phyloP scores from a whole-genome alignment of 2,113 vertebrate species.

The Chinchilla lanigera region DNA sequence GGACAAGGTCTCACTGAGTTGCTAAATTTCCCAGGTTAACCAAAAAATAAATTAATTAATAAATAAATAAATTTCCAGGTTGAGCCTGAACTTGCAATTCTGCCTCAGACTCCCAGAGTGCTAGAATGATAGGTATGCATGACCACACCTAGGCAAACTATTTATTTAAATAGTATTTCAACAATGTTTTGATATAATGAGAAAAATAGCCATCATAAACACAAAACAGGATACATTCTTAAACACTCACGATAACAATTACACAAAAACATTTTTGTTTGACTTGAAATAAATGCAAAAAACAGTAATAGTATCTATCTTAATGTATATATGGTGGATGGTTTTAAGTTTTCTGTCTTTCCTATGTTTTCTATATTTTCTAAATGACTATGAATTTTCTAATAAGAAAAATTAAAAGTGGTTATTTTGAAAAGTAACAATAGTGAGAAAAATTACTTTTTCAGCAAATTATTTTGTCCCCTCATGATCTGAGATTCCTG shows the following conservation, averaged over 20 bases:
- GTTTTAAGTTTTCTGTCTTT: neutral
- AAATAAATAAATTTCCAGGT: too few species aligned
- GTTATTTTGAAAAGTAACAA: neutral
- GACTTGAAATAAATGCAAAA: constrained; percentile 25
- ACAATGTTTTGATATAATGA: neutral
- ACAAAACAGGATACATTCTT: neutral
- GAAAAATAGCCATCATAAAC: neutral
- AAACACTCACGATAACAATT: neutral
- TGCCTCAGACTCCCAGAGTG: neutral
- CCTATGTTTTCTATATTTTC: constrained; percentile 1
- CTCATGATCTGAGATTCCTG: neutral
- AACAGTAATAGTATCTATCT: neutral
- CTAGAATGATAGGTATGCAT: neutral
- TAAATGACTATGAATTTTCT: neutral
- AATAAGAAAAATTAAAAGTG: neutral
- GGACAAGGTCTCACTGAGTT: neutral
- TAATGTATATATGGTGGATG: neutral
- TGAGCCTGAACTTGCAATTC: neutral
- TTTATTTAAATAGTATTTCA: neutral
- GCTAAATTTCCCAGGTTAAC: neutral
- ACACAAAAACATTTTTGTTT: neutral
- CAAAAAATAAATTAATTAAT: too few species aligned
- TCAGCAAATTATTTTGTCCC: neutral
- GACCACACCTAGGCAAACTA: neutral
- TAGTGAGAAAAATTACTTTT: constrained; percentile 27